Percentiles rank a stretch among this genome's conserved stretches.
These are phyloP conservation scores for Macaca nemestrina DNA, from an alignment of 2,113 vertebrate genomes.

Conservation along the genomic window DNA sequence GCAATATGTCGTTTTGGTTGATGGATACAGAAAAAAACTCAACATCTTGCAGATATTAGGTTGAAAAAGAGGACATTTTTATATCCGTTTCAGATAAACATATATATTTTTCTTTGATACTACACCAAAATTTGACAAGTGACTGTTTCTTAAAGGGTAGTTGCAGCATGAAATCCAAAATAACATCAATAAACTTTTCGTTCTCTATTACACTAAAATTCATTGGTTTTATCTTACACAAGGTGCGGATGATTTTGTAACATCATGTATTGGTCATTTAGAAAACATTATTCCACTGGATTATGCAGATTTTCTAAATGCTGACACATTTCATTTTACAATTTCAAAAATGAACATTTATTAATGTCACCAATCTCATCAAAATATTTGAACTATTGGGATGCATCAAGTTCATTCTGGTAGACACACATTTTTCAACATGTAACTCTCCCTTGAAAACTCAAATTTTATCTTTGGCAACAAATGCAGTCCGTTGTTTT, in stretches of 20 bases:
- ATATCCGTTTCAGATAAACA: background rate
- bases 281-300: background rate
- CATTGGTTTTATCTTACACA: background rate
- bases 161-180: background rate
- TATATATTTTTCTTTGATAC: background rate
- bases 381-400: background rate
- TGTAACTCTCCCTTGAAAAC: background rate
- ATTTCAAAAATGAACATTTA: background rate
- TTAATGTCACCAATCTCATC: background rate
- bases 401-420: background rate
- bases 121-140: background rate
- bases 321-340: background rate
- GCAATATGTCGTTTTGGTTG: background rate
- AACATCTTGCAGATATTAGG: background rate
- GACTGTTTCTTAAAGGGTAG: background rate
- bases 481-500: background rate
- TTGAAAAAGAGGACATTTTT: background rate
- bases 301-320: background rate
- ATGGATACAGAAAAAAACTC: background rate
- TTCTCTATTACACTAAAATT: background rate
- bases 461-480: background rate
- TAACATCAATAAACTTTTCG: background rate
- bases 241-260: background rate
- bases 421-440: background rate
- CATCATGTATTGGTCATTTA: background rate